phyloP scores from a whole-genome alignment of 2,888 invertebrate genomes.

The Idaea dimidiata region DNA sequence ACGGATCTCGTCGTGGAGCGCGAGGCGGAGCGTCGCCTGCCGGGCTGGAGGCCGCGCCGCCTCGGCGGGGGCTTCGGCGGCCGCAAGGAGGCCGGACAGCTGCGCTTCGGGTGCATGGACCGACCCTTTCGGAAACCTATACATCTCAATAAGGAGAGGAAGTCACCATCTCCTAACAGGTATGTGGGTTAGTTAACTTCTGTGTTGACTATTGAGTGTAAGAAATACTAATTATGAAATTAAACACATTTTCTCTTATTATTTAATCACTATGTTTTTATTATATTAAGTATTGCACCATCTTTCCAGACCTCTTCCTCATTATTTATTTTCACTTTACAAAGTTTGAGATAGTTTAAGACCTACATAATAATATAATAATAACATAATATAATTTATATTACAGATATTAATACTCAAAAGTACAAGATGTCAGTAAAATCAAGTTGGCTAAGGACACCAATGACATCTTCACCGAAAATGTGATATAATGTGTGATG shows the following conservation, averaged over 20 bases:
- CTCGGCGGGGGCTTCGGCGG: constrained; percentile 95
- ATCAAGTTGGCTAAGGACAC: constrained; percentile 46
- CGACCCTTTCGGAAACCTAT: constrained; percentile 87
- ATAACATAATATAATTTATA: too few species aligned
- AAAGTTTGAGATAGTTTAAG: too few species aligned
- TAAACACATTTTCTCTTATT: too few species aligned
- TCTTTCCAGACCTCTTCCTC: too few species aligned
- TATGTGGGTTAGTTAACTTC: not conserved
- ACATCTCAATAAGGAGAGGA: constrained; percentile 26
- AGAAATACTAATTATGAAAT: too few species aligned
- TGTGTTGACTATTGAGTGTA: too few species aligned
- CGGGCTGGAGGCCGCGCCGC: constrained; percentile 92
- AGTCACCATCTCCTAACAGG: constrained; percentile 11
- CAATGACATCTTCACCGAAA: constrained; percentile 4
- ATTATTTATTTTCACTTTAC: too few species aligned
- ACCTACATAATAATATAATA: too few species aligned
- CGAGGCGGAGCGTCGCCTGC: constrained; percentile 85
- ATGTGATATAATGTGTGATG: constrained; percentile 55
- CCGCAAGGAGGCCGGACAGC: constrained; percentile 91
- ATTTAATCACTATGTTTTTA: too few species aligned
- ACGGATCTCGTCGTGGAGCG: constrained; percentile 85
- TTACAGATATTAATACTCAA: not conserved
- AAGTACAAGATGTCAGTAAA: not conserved
- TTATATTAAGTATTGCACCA: too few species aligned
- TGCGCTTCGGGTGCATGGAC: constrained; percentile 91